Conservation (phyloP, 2,113 vertebrate species). For the Myotis brandtii region DNA sequence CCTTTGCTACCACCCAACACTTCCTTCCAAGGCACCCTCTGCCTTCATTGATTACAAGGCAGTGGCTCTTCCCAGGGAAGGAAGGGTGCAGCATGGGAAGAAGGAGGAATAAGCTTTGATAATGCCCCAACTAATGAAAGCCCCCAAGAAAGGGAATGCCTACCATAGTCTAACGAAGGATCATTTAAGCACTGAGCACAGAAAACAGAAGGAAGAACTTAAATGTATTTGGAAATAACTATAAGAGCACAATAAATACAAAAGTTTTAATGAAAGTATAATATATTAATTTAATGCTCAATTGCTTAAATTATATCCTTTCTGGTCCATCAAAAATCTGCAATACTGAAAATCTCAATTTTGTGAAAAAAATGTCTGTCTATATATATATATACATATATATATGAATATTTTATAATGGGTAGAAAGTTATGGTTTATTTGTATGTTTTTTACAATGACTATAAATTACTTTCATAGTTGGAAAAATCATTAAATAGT, state of each 20-base stretch:
- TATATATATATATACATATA: neutral
- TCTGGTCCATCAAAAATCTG: neutral
- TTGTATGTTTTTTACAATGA: neutral
- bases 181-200: neutral
- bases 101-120: neutral
- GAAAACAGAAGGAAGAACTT: neutral
- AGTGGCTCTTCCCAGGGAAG: rapidly evolving
- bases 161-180: no score
- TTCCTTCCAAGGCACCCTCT: neutral
- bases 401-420: neutral
- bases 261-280: neutral
- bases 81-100: neutral
- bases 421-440: neutral
- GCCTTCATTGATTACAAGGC: neutral
- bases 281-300: neutral
- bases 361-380: neutral
- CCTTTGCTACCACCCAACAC: neutral
- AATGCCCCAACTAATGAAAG: neutral
- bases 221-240: neutral
- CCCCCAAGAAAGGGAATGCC: neutral
- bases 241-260: neutral
- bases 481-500: neutral
- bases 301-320: neutral
- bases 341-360: neutral
- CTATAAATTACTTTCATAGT: neutral